A percentile compares a stretch with the other conserved stretches of the same genome.
Evolutionary conservation across 2,113 vertebrate genomes (phyloP).

Genomic region (Suncus etruscus): DNA sequence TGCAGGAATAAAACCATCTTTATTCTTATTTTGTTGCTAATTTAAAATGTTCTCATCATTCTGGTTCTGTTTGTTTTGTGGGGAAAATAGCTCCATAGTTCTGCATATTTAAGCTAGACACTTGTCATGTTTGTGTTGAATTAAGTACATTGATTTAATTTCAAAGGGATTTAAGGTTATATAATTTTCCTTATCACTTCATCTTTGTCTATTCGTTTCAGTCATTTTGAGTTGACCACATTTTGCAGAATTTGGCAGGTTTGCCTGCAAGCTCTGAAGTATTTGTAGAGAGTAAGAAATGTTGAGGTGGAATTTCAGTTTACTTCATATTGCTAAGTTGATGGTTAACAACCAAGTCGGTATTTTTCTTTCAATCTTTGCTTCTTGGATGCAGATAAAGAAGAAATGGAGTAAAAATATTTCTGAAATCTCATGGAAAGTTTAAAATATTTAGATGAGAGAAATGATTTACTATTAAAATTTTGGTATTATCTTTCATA

Average conservation of each 20-base stretch:
- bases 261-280: constrained; percentile 37
- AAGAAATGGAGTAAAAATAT: constrained; percentile 66
- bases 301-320: constrained; percentile 51
- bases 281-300: not conserved
- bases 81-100: constrained; percentile 14
- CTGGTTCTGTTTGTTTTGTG: not conserved
- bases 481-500: constrained; percentile 77
- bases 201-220: not conserved
- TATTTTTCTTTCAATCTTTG: not conserved
- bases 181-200: constrained; percentile 41
- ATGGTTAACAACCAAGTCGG: not conserved
- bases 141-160: constrained; percentile 4
- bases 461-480: too few species aligned
- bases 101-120: constrained; percentile 1
- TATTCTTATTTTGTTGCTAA: not conserved
- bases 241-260: constrained; percentile 27
- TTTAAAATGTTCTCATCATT: not conserved
- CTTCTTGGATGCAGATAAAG: constrained; percentile 56
- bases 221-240: not conserved
- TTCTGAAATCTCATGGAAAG: constrained; percentile 6
- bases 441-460: too few species aligned
- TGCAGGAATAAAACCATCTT: not conserved
- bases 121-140: constrained; percentile 31
- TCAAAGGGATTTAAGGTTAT: constrained; percentile 40
- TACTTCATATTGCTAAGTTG: constrained; percentile 52